phyloP scores from a whole-genome alignment of 2,113 vertebrate genomes.

The Euleptes europaea region DNA sequence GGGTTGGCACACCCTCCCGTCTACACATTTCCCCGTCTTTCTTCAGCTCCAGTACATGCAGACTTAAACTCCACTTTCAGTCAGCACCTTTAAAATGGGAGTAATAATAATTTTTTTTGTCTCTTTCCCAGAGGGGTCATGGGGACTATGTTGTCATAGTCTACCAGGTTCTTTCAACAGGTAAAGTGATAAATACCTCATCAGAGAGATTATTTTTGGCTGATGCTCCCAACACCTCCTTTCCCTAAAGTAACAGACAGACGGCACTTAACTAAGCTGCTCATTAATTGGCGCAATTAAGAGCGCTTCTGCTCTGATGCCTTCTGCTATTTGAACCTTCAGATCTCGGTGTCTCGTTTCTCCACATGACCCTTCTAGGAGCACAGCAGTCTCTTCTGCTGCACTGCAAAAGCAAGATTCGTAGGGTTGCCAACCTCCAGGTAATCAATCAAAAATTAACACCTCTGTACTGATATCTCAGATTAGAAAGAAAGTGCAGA shows the following conservation, averaged over 20 bases:
- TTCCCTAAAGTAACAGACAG: not conserved
- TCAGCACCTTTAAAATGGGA: slow-evolving; percentile 8
- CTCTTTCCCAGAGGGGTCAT: slow-evolving; percentile 9
- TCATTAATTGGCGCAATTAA: not conserved
- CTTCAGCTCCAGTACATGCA: not conserved
- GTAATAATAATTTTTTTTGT: not conserved
- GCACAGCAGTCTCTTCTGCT: rapidly evolving
- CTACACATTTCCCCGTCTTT: not conserved
- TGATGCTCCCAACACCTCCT: not conserved
- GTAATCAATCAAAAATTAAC: no score
- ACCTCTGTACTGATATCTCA: no score
- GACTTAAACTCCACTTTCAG: not conserved
- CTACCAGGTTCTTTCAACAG: slow-evolving; percentile 5
- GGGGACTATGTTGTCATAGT: not conserved
- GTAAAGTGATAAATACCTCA: not conserved
- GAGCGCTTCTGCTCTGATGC: not conserved
- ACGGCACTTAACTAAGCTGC: not conserved
- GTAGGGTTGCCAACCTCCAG: no score
- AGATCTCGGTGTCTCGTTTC: not conserved
- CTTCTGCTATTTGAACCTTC: rapidly evolving
- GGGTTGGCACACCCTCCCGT: not conserved
- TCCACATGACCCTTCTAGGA: not conserved
- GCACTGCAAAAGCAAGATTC: not conserved
- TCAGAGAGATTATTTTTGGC: slow-evolving; percentile 1
- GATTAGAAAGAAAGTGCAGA: no score